A percentile compares a stretch with the other conserved stretches of the same genome.
These are phyloP conservation scores for Belonocnema kinseyi DNA, from an alignment of 1,140 invertebrate species.

Conservation along the genomic window DNA sequence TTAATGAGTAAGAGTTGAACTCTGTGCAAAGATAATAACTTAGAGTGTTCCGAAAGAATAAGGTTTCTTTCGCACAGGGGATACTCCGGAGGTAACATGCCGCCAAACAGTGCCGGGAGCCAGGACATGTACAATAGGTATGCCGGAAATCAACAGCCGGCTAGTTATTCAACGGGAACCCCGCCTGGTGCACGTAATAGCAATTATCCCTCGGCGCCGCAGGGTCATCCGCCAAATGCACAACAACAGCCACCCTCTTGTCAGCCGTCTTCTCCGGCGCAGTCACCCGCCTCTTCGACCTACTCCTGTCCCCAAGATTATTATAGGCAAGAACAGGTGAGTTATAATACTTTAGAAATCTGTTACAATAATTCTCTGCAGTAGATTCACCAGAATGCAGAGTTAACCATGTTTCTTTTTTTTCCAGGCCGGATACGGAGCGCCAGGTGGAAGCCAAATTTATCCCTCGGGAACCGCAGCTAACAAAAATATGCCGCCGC, in stretches of 20 bases:
- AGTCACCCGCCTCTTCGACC: constrained; percentile 64
- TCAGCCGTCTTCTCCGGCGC: constrained; percentile 67
- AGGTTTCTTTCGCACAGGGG: constrained; percentile 57
- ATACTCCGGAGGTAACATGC: constrained; percentile 71
- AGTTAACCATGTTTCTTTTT: background rate
- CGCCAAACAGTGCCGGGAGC: constrained; percentile 66
- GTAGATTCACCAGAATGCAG: background rate
- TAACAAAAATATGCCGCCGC: constrained; percentile 82
- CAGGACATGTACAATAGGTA: constrained; percentile 74
- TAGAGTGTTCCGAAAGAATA: constrained; percentile 14
- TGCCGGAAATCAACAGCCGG: constrained; percentile 64
- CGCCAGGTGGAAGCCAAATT: constrained; percentile 66
- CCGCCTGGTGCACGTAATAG: constrained; percentile 64
- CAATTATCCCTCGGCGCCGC: constrained; percentile 68
- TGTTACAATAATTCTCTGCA: background rate
- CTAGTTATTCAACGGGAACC: constrained; percentile 63
- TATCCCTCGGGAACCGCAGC: constrained; percentile 63
- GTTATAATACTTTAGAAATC: background rate
- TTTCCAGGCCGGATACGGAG: constrained; percentile 64
- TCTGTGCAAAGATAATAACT: constrained; percentile 12
- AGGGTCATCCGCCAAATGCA: constrained; percentile 65
- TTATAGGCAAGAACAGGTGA: constrained; percentile 72
- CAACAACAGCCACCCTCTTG: constrained; percentile 62
- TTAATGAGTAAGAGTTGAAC: too few relatives aligned
- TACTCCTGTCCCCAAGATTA: constrained; percentile 74